Conservation (phyloP, 2,888 invertebrate species). For the Caenorhabditis sp. region DNA sequence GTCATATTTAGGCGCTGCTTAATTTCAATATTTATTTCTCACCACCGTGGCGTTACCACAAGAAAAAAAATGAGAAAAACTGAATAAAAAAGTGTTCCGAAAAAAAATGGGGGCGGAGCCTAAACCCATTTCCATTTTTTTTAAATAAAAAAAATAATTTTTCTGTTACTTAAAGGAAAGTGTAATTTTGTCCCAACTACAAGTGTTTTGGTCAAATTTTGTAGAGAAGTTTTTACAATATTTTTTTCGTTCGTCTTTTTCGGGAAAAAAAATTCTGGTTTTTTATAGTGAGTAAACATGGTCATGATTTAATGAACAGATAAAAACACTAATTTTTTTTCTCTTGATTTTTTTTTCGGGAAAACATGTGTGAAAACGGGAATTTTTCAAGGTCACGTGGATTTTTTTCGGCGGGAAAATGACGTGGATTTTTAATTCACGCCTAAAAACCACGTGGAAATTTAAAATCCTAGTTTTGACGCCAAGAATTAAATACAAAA, state of each 20-base stretch:
- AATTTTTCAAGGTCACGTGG: not conserved
- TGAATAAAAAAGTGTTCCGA: slow-evolving; percentile 1
- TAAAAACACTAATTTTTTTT: not conserved
- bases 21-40: too few relatives aligned
- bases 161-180: not conserved
- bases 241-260: not conserved
- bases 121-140: not conserved
- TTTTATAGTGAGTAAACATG: not conserved
- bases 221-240: not conserved
- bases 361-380: not conserved
- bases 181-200: not conserved
- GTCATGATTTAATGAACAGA: not conserved
- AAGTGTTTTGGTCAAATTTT: not conserved
- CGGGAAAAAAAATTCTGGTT: not conserved
- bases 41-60: too few relatives aligned
- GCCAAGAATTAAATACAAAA: too few relatives aligned
- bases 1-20: too few relatives aligned
- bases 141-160: too few relatives aligned
- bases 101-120: slow-evolving; percentile 1
- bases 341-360: not conserved
- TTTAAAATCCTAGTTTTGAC: too few relatives aligned
- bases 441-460: too few relatives aligned
- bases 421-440: too few relatives aligned
- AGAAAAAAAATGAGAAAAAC: slow-evolving; percentile 2
- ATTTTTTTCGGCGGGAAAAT: slow-evolving; percentile 12